Evolutionary conservation across 2,888 invertebrate genomes (phyloP).

Genomic region (Pandemis corylana): DNA sequence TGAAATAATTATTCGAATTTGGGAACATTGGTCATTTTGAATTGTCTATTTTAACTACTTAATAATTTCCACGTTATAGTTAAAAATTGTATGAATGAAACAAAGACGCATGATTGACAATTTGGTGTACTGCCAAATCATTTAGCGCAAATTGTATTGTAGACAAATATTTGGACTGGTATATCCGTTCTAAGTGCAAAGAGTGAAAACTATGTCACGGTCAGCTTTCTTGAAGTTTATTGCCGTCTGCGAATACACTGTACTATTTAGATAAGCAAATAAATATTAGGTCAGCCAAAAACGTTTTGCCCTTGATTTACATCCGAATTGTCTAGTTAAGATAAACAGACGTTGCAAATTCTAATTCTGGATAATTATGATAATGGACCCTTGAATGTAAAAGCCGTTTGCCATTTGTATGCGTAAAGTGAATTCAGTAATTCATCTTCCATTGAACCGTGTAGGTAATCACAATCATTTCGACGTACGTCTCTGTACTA

Average conservation of each 20-base stretch:
- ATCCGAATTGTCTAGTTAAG: slow-evolving; percentile 7
- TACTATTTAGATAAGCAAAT: slow-evolving; percentile 61
- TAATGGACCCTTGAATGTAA: slow-evolving; percentile 18
- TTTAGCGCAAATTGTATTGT: slow-evolving; percentile 64
- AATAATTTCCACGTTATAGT: slow-evolving; percentile 7
- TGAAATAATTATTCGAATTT: not conserved
- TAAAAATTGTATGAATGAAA: slow-evolving; percentile 62
- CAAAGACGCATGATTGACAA: slow-evolving; percentile 49
- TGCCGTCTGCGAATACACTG: slow-evolving; percentile 60
- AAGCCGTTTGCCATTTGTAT: slow-evolving; percentile 5
- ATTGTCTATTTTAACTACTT: not conserved
- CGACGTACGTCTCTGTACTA: too few species aligned
- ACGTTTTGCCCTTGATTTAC: slow-evolving; percentile 44
- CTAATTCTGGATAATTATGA: slow-evolving; percentile 14
- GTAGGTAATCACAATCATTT: too few species aligned
- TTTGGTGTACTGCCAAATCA: slow-evolving; percentile 68
- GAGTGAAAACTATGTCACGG: slow-evolving; percentile 70
- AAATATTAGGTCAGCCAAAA: slow-evolving; percentile 55
- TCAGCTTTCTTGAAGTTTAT: slow-evolving; percentile 62
- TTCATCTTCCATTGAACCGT: slow-evolving; percentile 35
- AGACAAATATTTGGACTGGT: slow-evolving; percentile 59
- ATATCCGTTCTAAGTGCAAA: slow-evolving; percentile 54
- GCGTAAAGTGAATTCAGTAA: slow-evolving; percentile 10
- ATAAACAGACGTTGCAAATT: slow-evolving; percentile 18
- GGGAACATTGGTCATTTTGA: not conserved